Base-by-base conservation (phyloP, 2,113 vertebrate species). In the Motacilla tschutschensis region DNA sequence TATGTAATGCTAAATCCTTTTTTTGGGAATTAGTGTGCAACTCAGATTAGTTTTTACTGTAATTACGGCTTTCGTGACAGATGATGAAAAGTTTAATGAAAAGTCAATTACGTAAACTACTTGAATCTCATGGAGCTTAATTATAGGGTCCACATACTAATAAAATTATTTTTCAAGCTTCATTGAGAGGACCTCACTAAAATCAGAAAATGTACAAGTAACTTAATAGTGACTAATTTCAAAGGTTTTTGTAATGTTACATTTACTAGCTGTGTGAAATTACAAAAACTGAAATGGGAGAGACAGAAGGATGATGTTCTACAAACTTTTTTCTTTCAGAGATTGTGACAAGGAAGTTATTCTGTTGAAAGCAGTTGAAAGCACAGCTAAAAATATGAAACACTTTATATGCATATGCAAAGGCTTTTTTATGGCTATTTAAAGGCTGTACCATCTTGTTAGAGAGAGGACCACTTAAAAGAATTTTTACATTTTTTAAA, bases 21-120 rank as follows among this genome's bases (percentile, higher is more conserved):
- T 79, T 88, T 67, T 26, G 28, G 65, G 50, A 91, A 88, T 92
- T 93, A 82, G 17, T 70, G 51, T 92, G 58, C 41, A 84, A 76
- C 60, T 86, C 63, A 92, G 65, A 73, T 92, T 85, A 91, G 36
- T 66, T 92, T 92, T 95, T 12, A 0, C n/a, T 94, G 87, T 93
- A 92, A 92, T 95, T 90, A 78, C 62, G 69, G 26, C 75, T 93
- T 93, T 88, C 4, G 5, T 94, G 86, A 79, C 66, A 87, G 72
- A 74, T 77, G 63, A 93, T 66, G 55, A 90, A 82, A 94, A 90
- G 38, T 92, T 94, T 87, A 92, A 75, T 87, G 76, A 65, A 93
- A 89, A 89, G 40, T 50, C 35, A 86, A 81, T 94, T 95, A 60
- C 46, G 57, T 92, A 86, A 93, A 87, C 54, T 78, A 41, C 73